phyloP scores from a whole-genome alignment of 2,113 vertebrate species.

The Dendrocopos noguchii region DNA sequence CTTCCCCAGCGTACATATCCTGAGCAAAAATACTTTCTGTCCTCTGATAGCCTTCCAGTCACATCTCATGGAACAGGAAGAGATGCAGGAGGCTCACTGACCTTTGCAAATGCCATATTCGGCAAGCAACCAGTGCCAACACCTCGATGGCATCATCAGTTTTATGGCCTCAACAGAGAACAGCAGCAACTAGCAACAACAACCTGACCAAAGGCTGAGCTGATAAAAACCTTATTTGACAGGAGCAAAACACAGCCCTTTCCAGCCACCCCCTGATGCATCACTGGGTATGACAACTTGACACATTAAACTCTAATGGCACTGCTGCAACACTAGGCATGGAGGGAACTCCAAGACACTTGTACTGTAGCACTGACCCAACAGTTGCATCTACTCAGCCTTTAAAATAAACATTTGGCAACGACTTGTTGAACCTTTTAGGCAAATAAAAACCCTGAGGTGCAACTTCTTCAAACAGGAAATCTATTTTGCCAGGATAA shows the following conservation, averaged over 20 bases:
- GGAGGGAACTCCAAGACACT: not conserved
- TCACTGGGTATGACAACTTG: not conserved
- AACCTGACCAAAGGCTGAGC: not conserved
- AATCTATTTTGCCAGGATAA: not conserved
- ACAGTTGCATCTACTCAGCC: not conserved
- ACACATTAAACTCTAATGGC: not conserved
- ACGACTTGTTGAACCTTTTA: not conserved
- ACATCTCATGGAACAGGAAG: not conserved
- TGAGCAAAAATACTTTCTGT: not conserved
- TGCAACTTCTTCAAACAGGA: not conserved
- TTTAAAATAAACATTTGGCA: not conserved
- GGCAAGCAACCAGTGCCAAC: not conserved
- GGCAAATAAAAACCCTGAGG: not conserved
- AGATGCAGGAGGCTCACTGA: not conserved
- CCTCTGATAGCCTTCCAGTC: not conserved
- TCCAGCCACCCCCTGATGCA: not conserved
- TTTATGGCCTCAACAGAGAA: accelerated
- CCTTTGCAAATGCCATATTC: not conserved
- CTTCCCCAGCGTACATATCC: not conserved
- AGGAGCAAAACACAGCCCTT: not conserved
- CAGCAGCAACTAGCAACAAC: not conserved
- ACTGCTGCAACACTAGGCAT: not conserved
- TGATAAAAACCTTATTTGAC: not conserved
- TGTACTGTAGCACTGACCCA: not conserved
- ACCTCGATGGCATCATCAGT: not conserved